Conservation (phyloP, 1,140 invertebrate genomes). For the Calycopis cecrops region DNA sequence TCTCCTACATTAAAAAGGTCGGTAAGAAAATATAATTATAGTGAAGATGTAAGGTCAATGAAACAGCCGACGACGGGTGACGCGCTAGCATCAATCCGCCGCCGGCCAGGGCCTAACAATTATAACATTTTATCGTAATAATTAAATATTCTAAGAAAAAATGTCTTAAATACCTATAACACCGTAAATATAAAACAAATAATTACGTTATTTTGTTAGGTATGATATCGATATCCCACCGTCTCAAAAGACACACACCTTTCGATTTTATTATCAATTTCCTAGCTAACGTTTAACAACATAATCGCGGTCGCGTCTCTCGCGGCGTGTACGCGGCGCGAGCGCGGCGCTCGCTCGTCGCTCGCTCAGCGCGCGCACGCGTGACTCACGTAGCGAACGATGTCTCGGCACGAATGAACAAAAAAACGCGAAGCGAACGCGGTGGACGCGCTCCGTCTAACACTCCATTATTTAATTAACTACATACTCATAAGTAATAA, state of each 20-base stretch:
- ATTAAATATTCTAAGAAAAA: conserved; percentile 75
- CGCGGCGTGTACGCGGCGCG: conserved; percentile 46
- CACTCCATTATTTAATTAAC: conserved; percentile 71
- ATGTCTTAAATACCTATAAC: conserved; percentile 74
- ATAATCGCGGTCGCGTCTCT: conserved; percentile 67
- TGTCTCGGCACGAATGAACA: conserved; percentile 61
- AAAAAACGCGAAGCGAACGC: conserved; percentile 67
- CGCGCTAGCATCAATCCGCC: conserved; percentile 47
- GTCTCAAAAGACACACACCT: conserved; percentile 68
- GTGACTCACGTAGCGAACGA: conserved; percentile 49
- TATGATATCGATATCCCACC: conserved; percentile 72
- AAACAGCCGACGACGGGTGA: conserved; percentile 57
- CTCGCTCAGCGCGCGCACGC: conserved; percentile 20
- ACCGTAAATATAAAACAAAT: conserved; percentile 75
- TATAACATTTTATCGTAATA: conserved; percentile 72
- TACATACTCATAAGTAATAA: conserved; percentile 74
- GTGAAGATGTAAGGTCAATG: conserved; percentile 71
- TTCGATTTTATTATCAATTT: conserved; percentile 74
- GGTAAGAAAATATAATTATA: conserved; percentile 75
- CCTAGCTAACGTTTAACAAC: conserved; percentile 74
- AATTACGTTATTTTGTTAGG: conserved; percentile 74
- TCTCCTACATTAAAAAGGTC: conserved; percentile 71
- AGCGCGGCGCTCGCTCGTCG: conserved; percentile 29
- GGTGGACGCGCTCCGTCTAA: conserved; percentile 60
- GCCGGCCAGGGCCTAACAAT: conserved; percentile 66